phyloP scores from a whole-genome alignment of 1,140 invertebrate genomes.

The Anthonomus grandis region DNA sequence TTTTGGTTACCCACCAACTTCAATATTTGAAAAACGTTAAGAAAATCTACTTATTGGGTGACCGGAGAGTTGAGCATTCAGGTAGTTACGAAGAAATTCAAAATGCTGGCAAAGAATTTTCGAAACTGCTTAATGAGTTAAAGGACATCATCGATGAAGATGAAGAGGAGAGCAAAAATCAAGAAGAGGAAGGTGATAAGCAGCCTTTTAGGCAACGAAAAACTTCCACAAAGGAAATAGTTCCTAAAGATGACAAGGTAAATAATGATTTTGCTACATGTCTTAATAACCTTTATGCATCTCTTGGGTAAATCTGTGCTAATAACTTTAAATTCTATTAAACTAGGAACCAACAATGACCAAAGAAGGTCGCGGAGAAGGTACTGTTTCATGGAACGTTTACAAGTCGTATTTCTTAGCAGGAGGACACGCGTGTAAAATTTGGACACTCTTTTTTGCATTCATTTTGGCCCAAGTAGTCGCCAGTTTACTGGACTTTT shows the following conservation, averaged over 20 bases:
- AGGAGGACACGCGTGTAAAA: slow-evolving; percentile 52
- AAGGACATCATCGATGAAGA: slow-evolving; percentile 50
- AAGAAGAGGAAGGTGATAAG: slow-evolving; percentile 22
- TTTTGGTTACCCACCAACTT: slow-evolving; percentile 85
- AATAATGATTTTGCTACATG: not conserved
- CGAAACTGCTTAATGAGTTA: slow-evolving; percentile 54
- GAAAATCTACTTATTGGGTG: slow-evolving; percentile 59
- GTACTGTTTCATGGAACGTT: slow-evolving; percentile 55
- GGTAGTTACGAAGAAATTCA: slow-evolving; percentile 50
- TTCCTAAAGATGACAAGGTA: slow-evolving; percentile 25
- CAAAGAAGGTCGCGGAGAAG: slow-evolving; percentile 42
- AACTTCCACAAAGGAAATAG: slow-evolving; percentile 33
- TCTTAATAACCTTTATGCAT: too few relatives aligned
- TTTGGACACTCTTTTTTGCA: slow-evolving; percentile 52
- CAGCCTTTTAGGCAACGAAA: slow-evolving; percentile 32
- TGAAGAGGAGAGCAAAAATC: slow-evolving; percentile 35
- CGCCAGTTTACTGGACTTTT: slow-evolving; percentile 64
- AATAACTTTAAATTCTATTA: not conserved
- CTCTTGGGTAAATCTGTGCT: too few relatives aligned
- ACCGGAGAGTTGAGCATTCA: slow-evolving; percentile 58
- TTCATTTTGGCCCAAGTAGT: slow-evolving; percentile 60
- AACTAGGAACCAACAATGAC: slow-evolving; percentile 14
- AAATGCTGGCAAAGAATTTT: slow-evolving; percentile 47
- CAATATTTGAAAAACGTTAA: slow-evolving; percentile 79
- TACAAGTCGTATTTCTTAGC: slow-evolving; percentile 63